A percentile compares a stretch with the other conserved stretches of the same genome.
Conservation (phyloP, 2,113 vertebrate species). For the Vidua chalybeata region DNA sequence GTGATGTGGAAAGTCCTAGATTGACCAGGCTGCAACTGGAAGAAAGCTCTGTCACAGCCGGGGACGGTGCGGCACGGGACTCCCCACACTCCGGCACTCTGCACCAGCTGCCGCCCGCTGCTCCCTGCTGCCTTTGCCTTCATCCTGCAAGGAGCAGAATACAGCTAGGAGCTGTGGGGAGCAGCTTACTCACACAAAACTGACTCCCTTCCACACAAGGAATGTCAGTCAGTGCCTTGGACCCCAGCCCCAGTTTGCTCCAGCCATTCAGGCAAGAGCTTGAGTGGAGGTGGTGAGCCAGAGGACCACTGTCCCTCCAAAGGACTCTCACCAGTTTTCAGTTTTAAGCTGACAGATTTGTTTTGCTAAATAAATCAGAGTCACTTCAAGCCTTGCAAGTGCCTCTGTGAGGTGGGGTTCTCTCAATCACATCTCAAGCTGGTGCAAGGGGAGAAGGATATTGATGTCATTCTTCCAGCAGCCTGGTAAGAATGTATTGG, state of each 20-base stretch:
- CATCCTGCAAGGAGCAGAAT: background rate
- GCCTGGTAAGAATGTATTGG: background rate
- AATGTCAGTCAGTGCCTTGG: background rate
- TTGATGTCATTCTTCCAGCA: background rate
- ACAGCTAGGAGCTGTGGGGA: background rate
- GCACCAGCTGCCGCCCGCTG: accelerated
- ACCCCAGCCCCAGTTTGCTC: background rate
- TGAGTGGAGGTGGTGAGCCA: accelerated
- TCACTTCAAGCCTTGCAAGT: background rate
- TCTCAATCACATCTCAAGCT: background rate
- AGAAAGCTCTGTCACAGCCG: conserved; percentile 24
- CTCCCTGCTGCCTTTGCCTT: background rate
- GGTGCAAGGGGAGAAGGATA: background rate
- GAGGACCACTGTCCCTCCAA: background rate
- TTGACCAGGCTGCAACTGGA: conserved; percentile 55
- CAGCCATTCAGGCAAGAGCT: background rate
- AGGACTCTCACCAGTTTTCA: background rate
- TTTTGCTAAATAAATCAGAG: background rate
- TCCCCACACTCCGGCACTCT: background rate
- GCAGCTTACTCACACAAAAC: background rate
- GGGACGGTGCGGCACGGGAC: accelerated
- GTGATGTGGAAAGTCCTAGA: conserved; percentile 68
- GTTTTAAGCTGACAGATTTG: background rate
- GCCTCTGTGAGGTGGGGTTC: background rate
- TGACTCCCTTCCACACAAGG: background rate